Evolutionary conservation across 2,888 invertebrate species (phyloP).

Genomic region (Acanthacorydalis orientalis): DNA sequence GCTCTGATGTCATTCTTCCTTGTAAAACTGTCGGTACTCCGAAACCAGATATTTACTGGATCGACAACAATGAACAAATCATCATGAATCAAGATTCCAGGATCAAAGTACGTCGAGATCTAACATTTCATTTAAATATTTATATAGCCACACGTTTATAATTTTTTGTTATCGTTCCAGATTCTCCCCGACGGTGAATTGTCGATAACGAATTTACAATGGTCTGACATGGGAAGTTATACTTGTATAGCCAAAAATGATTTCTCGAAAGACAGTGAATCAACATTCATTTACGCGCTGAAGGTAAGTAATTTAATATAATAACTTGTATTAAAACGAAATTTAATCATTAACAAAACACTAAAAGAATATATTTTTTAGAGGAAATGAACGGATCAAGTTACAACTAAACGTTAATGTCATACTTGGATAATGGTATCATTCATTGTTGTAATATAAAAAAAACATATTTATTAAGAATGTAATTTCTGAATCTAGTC

Average conservation of each 20-base stretch:
- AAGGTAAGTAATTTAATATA: conserved; percentile 12
- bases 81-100: conserved; percentile 34
- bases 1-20: conserved; percentile 40
- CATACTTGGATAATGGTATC: too few species aligned
- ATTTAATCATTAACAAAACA: too few species aligned
- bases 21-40: conserved; percentile 50
- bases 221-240: conserved; percentile 71
- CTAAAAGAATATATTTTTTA: too few species aligned
- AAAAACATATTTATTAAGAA: too few species aligned
- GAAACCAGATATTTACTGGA: conserved; percentile 47
- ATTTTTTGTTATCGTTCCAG: conserved; percentile 18
- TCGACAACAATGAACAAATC: conserved; percentile 34
- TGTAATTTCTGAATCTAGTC: too few species aligned
- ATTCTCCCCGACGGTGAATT: conserved; percentile 59
- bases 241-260: conserved; percentile 56
- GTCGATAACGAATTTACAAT: conserved; percentile 49
- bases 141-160: background rate
- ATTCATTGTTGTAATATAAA: too few species aligned
- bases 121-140: background rate
- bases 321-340: too few species aligned
- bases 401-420: too few species aligned
- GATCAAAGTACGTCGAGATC: conserved; percentile 25
- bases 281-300: conserved; percentile 60
- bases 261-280: conserved; percentile 40
- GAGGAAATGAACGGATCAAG: too few species aligned